These are phyloP conservation scores for Calypte anna DNA, from an alignment of 2,113 vertebrate species.

Conservation along the genomic window DNA sequence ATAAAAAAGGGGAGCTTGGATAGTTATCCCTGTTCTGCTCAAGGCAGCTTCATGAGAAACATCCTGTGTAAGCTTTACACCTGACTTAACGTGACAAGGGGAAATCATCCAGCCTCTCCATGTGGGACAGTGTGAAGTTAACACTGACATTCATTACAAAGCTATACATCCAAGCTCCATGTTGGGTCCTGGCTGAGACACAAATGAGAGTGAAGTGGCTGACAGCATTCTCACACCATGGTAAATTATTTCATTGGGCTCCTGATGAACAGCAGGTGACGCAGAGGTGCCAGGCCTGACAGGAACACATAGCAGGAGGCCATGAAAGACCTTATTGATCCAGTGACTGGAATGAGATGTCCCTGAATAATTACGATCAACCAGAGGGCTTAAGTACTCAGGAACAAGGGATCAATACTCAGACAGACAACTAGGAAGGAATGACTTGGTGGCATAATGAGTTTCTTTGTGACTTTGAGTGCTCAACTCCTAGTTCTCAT, in stretches of 20 bases:
- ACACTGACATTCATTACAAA: background rate
- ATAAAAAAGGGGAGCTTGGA: background rate
- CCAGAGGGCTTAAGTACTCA: background rate
- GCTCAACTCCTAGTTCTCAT: background rate
- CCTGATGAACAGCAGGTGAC: background rate
- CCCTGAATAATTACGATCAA: background rate
- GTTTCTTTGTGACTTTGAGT: background rate
- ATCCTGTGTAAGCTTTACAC: background rate
- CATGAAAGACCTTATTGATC: background rate
- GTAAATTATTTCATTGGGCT: background rate
- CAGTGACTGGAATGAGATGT: background rate
- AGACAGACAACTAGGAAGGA: background rate
- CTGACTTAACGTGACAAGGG: background rate
- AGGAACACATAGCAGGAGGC: background rate
- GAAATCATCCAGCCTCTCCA: background rate
- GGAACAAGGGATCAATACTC: slow-evolving; percentile 17
- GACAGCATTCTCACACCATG: background rate
- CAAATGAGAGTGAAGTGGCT: slow-evolving; percentile 23
- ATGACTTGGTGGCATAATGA: background rate
- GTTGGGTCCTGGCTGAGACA: background rate
- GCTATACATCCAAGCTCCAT: background rate
- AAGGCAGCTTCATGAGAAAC: background rate
- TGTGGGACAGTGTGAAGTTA: background rate
- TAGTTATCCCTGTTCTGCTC: background rate
- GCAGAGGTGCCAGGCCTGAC: background rate